A percentile compares a stretch with the other conserved stretches of the same genome.
Evolutionary conservation across 2,113 vertebrate genomes (phyloP).

Genomic region (Monopterus albus): DNA sequence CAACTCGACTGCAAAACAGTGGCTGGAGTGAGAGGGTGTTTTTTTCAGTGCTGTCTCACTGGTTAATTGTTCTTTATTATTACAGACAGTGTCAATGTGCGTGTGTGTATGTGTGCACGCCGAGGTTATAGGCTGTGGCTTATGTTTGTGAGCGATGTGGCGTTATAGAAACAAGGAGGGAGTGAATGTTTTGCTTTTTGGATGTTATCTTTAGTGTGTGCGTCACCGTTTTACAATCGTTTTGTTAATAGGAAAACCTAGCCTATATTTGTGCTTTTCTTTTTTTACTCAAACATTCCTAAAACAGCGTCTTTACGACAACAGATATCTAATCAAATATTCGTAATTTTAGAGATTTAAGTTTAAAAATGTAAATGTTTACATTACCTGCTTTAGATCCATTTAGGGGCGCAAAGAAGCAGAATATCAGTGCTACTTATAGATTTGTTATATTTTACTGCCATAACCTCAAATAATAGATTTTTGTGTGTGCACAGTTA

Average conservation of each 20-base stretch:
- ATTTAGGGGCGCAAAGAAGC: too few relatives aligned
- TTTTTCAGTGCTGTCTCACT: conserved; percentile 29
- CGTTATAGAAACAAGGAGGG: conserved; percentile 46
- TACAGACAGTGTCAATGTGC: conserved; percentile 13
- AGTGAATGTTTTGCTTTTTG: conserved; percentile 39
- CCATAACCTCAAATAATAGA: too few relatives aligned
- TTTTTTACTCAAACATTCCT: too few relatives aligned
- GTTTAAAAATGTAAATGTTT: too few relatives aligned
- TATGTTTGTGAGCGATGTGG: conserved; percentile 43
- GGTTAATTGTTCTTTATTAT: conserved; percentile 41
- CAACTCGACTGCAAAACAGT: conserved; percentile 15
- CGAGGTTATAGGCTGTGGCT: not conserved
- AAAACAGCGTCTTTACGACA: too few relatives aligned
- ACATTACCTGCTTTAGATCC: too few relatives aligned
- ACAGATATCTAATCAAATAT: too few relatives aligned
- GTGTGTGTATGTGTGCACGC: conserved; percentile 7
- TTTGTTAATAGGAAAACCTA: not conserved
- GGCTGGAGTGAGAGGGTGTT: conserved; percentile 3
- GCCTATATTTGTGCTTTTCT: not conserved
- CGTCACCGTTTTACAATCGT: conserved; percentile 43
- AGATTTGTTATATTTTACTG: too few relatives aligned
- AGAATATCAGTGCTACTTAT: too few relatives aligned
- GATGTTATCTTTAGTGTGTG: conserved; percentile 25
- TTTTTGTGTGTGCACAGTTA: too few relatives aligned
- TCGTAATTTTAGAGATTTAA: too few relatives aligned